Conservation (phyloP, 2,113 vertebrate genomes). For the Arenaria interpres region DNA sequence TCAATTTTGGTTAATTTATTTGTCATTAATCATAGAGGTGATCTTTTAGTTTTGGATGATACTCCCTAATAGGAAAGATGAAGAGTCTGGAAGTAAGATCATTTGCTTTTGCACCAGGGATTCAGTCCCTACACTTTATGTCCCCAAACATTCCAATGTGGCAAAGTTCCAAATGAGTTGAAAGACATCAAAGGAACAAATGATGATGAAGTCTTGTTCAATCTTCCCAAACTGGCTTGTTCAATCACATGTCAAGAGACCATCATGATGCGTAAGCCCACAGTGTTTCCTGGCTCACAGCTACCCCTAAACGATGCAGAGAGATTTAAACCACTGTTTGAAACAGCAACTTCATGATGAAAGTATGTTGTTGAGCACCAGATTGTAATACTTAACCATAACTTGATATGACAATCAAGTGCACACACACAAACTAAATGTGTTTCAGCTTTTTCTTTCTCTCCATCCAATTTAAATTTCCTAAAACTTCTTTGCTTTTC, state of each 20-base stretch:
- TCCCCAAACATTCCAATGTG: background rate
- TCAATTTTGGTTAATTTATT: background rate
- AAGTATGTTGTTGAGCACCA: background rate
- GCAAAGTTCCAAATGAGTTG: background rate
- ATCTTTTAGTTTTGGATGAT: background rate
- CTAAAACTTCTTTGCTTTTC: background rate
- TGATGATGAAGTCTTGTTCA: background rate
- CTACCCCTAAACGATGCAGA: background rate
- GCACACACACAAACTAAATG: background rate
- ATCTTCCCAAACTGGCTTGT: background rate
- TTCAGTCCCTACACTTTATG: background rate
- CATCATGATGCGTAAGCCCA: rapidly evolving
- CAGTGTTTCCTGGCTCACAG: background rate
- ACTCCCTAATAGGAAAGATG: background rate
- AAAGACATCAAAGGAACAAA: background rate
- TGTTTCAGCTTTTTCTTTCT: background rate
- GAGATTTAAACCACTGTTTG: background rate
- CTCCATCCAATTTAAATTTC: background rate
- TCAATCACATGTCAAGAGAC: background rate
- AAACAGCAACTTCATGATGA: background rate
- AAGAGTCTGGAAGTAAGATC: background rate
- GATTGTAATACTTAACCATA: background rate
- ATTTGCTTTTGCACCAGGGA: background rate
- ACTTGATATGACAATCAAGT: background rate
- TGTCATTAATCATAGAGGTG: background rate